A percentile compares a stretch with the other conserved stretches of the same genome.
phyloP scores from a whole-genome alignment of 2,113 vertebrate species.

The Gymnarchus niloticus region DNA sequence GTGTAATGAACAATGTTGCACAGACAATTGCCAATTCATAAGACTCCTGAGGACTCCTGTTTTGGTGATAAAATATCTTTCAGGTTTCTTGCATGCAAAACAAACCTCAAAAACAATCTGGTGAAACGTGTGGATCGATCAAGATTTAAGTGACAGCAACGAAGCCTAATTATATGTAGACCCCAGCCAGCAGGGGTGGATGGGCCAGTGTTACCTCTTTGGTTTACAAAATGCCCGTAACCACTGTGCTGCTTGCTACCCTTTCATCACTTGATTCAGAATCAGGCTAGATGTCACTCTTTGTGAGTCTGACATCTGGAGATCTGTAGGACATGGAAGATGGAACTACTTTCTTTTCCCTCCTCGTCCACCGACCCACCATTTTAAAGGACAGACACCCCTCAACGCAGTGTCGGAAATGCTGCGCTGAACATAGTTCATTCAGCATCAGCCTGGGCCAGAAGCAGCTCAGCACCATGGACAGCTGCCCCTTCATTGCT shows the following conservation, averaged over 20 bases:
- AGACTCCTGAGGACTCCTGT: not conserved
- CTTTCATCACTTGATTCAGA: too few species aligned
- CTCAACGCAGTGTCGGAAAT: not conserved
- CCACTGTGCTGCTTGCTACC: too few species aligned
- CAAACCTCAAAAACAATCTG: not conserved
- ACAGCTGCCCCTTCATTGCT: not conserved
- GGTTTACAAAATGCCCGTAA: too few species aligned
- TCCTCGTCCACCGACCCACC: not conserved
- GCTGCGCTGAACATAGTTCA: not conserved
- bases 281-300: not conserved
- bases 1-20: not conserved
- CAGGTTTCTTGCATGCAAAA: too few species aligned
- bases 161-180: too few species aligned
- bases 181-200: too few species aligned
- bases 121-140: not conserved
- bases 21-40: not conserved
- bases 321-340: not conserved
- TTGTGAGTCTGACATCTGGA: not conserved
- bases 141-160: not conserved
- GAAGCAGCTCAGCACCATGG: not conserved
- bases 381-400: not conserved
- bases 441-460: not conserved
- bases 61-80: not conserved
- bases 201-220: too few species aligned
- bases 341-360: not conserved